Base-by-base conservation (phyloP, 2,113 vertebrate species). In the Ondatra zibethicus region DNA sequence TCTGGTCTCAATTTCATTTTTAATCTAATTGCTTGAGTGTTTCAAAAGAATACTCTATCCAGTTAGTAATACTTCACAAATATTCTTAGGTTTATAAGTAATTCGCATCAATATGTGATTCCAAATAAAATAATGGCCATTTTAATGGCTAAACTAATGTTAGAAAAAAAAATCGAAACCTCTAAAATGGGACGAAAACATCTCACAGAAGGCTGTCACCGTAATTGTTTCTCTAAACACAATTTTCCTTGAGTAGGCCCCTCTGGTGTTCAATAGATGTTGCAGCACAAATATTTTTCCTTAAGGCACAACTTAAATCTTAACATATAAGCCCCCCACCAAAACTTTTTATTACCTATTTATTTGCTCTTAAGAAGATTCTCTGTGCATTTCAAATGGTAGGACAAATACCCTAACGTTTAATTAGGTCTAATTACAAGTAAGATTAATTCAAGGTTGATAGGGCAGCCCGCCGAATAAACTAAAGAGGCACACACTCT, bases 1-100 rank as follows among this genome's bases (percentile, higher is more conserved):
- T 89, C 94, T 87, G 66, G 92, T 96, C 91, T 92, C 91, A 96
- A 96, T 95, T 96, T 96, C 92, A 94, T 93, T 96, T 96, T 96
- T 76, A 89, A 66, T 70, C 85, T 97, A 81, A 95, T 89, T 97
- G 91, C 90, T 63, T 91, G 92, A 52, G 23, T 70, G 82, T 91
- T 94, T 95, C 84, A 95, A 95, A 95, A 87, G 61, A 94, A 78
- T 78, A 88, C 39, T 87, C 1, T 25, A 47, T 52, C 70, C 73
- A 82, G 73, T 85, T 88, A 72, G 52, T 55, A 94, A 78, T 63
- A 36, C 61, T 88, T 92, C 50, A 94, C 2, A 65, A 55, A 70
- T 77, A 96, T 36, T 77, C 68, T 36, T 23, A 89, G 29, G 84
- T 27, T 93, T 55, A 55, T n/a, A 72, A 70, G 75, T 45, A 91